Evolutionary conservation across 2,888 invertebrate species (phyloP), one percentile per base, ranked within the genome.

Genomic region (Hyppa rectilinea): DNA sequence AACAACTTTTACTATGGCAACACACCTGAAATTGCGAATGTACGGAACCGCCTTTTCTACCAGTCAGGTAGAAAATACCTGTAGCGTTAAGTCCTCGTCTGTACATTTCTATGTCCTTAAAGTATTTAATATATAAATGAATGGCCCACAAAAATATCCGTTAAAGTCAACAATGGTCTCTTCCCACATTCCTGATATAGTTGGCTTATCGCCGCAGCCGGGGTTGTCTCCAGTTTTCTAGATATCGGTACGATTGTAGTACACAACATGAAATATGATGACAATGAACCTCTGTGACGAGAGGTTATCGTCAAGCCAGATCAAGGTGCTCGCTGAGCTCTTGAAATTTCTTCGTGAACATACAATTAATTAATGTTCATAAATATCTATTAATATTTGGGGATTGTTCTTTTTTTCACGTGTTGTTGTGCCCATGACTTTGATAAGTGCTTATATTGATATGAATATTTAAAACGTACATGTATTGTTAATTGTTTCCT

Each of bases 271-370:
- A 56, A 65, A 71, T 70, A 69, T 87, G 88, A 89, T 88, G 90
- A 86, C 89, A 89, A 86, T 92, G 92, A 92, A 89, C 92, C 55
- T 74, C 45, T 43, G 52, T 82, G 88, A 87, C 88, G 71, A 53
- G 47, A 80, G 92, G 92, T 92, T 92, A 92, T 92, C 89, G 78
- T 14, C 45, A 66, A 71, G 88, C 61, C 17, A 43, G 65, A 78
- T 82, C 82, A 85, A 88, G 88, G 89, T 89, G 86, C 87, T 87
- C 86, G 76, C 71, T 71, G 74, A 64, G 74, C 75, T 84, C 81
- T 83, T 80, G 75, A 76, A 82, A 81, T 83, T 82, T 81, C 71
- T 79, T 70, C 43, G 29, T 58, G 14, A 38, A 31, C 2, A 52
- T 61, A n/a, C n/a, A 53, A 0, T 14, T 55, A 34, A 14, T 12